A percentile compares a stretch with the other conserved stretches of the same genome.
Conservation (phyloP, 1,140 invertebrate genomes). For the Reticulitermes speratus region DNA sequence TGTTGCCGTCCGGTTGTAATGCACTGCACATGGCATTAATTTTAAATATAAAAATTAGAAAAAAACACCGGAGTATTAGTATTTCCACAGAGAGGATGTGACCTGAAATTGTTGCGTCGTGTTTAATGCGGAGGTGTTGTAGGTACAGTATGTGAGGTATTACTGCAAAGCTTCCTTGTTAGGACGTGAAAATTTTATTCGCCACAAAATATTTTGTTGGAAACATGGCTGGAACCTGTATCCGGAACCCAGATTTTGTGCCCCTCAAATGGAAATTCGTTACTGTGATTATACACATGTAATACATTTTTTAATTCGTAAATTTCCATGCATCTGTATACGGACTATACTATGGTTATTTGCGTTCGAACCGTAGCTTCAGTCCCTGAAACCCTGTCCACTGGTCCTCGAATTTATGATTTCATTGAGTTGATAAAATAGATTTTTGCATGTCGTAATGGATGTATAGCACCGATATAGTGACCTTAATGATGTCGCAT, state of each 20-base stretch:
- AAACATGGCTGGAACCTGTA: background rate
- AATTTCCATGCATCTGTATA: too few species aligned
- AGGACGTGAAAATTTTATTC: background rate
- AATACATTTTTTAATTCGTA: too few species aligned
- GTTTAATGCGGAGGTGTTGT: background rate
- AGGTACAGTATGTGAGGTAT: background rate
- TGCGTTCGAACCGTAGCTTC: too few species aligned
- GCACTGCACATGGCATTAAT: slow-evolving; percentile 7
- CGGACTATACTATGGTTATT: too few species aligned
- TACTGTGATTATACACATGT: background rate
- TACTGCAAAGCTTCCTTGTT: background rate
- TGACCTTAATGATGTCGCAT: too few species aligned
- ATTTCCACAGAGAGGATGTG: background rate
- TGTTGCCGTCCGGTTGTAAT: background rate
- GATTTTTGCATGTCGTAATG: too few species aligned
- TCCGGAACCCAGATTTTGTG: background rate
- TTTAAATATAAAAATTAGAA: slow-evolving; percentile 16
- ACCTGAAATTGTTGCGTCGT: background rate
- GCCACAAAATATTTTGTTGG: background rate
- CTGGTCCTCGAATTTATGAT: too few species aligned
- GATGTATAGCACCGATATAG: too few species aligned
- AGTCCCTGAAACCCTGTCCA: too few species aligned
- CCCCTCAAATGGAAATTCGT: background rate
- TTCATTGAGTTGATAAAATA: too few species aligned
- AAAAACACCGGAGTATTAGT: background rate